Evolutionary conservation across 2,888 invertebrate species (phyloP).

Genomic region (Lycia hirtaria): DNA sequence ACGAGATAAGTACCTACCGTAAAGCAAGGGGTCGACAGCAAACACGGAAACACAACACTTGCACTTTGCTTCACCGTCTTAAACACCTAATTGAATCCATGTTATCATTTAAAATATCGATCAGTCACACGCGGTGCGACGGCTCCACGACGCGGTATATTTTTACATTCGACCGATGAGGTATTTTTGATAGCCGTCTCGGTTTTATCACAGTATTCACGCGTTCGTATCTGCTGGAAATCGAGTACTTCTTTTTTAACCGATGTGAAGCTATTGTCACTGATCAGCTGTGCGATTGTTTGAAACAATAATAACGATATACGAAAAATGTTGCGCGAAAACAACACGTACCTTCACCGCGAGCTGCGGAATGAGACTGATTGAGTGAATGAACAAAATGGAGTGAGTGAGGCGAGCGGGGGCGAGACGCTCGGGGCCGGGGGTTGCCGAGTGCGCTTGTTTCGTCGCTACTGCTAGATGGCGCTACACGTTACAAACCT

Average conservation of each 20-base stretch:
- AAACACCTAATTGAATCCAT: conserved; percentile 82
- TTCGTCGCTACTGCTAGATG: conserved; percentile 67
- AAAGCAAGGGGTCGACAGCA: conserved; percentile 40
- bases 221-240: conserved; percentile 38
- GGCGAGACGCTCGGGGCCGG: conserved; percentile 43
- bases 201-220: conserved; percentile 51
- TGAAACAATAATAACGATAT: conserved; percentile 76
- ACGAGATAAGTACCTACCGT: conserved; percentile 54
- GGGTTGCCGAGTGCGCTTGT: conserved; percentile 46
- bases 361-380: conserved; percentile 73
- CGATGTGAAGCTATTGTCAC: conserved; percentile 61
- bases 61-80: conserved; percentile 69
- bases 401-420: conserved; percentile 47
- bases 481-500: conserved; percentile 51
- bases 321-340: conserved; percentile 47
- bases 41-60: conserved; percentile 58
- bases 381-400: conserved; percentile 68
- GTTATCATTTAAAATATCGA: conserved; percentile 85
- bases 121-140: conserved; percentile 79
- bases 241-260: conserved; percentile 34
- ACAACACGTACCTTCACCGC: conserved; percentile 46
- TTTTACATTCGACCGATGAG: conserved; percentile 77
- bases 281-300: conserved; percentile 81
- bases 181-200: conserved; percentile 69
- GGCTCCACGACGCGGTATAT: conserved; percentile 78